Evolutionary conservation across 2,888 invertebrate genomes (phyloP), one percentile per base, ranked within the genome.

Genomic region (Cepaea hortensis): DNA sequence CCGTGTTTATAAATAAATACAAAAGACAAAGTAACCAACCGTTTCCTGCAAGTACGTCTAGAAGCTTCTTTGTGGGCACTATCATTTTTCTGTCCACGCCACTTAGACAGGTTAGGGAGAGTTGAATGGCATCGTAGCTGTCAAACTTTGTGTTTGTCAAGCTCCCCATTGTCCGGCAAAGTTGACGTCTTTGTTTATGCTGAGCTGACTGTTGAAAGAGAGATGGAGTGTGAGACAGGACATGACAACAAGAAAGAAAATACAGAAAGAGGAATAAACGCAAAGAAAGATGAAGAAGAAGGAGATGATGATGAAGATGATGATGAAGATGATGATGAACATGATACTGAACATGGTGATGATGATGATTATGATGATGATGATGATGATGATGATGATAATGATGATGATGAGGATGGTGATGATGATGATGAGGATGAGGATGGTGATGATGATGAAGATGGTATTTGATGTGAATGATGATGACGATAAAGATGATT

Each of bases 41-140:
- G 61, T 23, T 62, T 3, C 46, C 62, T 35, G 18, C 5, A 20
- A 79, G 9, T n/a, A 62, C 61, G 15, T 79, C 62, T 55, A 77
- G 55, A 15, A 82, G 73, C n/a, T 46, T 73, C 23, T 13, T 50
- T 11, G 73, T 5, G 1, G 85, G 48, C 23, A 85, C 23, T 3
- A 50, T 46, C 48, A 85, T 23, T 9, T 62, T 61, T 20, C 85
- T 61, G 65, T 80, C 85, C 18, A 81, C 85, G 55, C 85, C 85
- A 81, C 85, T 85, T 4, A 85, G 23, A 23, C 81, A 81, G 6
- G 85, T 85, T 13, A 85, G 76, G 11, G 85, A 85, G 3, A 85
- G 85, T 23, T 85, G 81, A 9, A 85, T 20, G 0, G 48, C 68
- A 65, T 85, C 76, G 72, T 62, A 85, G 35, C 11, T n/a, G 50